Evolutionary conservation across 1,140 invertebrate genomes (phyloP), one percentile per base, ranked within the genome.

Genomic region (Paraescarpia echinospica): DNA sequence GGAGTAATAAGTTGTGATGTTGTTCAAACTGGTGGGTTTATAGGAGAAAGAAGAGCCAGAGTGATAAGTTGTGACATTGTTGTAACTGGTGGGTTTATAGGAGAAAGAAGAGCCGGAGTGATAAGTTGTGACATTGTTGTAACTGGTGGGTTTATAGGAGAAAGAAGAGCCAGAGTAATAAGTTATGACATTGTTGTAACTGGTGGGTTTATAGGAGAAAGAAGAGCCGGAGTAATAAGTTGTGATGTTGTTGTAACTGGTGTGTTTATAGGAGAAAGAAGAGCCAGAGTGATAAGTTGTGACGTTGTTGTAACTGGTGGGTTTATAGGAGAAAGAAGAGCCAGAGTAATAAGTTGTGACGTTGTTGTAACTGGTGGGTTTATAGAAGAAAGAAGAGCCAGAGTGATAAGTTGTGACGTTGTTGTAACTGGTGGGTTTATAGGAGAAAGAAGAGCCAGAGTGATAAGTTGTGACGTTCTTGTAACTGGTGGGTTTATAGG

Each of bases 111-210:
- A 99, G 96, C 98, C 98, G 92, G 98, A 99, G 94, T 98, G n/a
- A n/a, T n/a, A n/a, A n/a, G 41, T 12, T 41, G 41, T 41, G 14
- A 89, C n/a, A 33, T 41, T 31, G 22, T 89, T 4, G 8, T 91
- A 33, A 6, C n/a, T 91, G 9, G 92, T 91, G 93, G 94, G 94
- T 93, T 93, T 94, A 96, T 96, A 99, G 98, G 97, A 98, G 95
- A 99, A 99, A 97, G 99, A 99, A 96, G 98, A 99, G 96, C 98
- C 98, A 92, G 98, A 99, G 94, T 98, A 98, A n/a, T n/a, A n/a
- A n/a, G 41, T 12, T 41, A 12, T 41, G 14, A 89, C n/a, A 33
- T 41, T 31, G 22, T 89, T 4, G 8, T 91, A 33, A 6, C n/a
- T 91, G 9, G 92, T 91, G 93, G 94, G 94, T 93, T 93, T 94